A percentile compares a stretch with the other conserved stretches of the same genome.
Evolutionary conservation across 2,888 invertebrate genomes (phyloP).

Genomic region (Nephrotoma guestfalica): DNA sequence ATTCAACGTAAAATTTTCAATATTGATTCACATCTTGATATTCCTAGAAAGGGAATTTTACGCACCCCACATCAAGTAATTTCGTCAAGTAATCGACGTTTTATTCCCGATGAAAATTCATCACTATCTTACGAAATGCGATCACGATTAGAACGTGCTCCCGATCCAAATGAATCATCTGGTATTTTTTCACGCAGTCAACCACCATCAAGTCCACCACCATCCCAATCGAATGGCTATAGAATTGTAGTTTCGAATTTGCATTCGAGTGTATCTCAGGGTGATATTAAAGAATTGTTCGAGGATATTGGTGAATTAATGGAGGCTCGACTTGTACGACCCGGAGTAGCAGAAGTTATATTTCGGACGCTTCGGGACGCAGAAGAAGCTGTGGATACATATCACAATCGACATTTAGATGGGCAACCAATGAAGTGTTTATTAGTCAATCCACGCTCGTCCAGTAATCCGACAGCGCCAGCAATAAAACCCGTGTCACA

Average conservation of each 20-base stretch:
- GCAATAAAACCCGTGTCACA: slow-evolving; percentile 18
- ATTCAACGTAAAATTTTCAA: slow-evolving; percentile 21
- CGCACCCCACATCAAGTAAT: slow-evolving; percentile 5
- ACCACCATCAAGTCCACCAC: slow-evolving; percentile 15
- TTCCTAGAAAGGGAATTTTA: slow-evolving; percentile 17
- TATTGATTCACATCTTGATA: slow-evolving; percentile 18
- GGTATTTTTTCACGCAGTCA: slow-evolving; percentile 28
- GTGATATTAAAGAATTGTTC: slow-evolving; percentile 87
- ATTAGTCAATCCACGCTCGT: slow-evolving; percentile 59
- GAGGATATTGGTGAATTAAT: slow-evolving; percentile 81
- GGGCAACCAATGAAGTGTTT: slow-evolving; percentile 89
- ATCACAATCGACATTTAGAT: slow-evolving; percentile 85
- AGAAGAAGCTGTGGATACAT: slow-evolving; percentile 78
- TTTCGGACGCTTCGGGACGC: slow-evolving; percentile 77
- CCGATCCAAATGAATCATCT: slow-evolving; percentile 27
- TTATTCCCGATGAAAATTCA: slow-evolving; percentile 20
- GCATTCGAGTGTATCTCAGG: slow-evolving; percentile 70
- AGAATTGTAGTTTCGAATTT: slow-evolving; percentile 85
- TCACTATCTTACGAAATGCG: slow-evolving; percentile 30
- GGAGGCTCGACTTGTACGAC: slow-evolving; percentile 68
- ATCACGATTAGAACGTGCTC: slow-evolving; percentile 26
- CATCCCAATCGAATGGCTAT: slow-evolving; percentile 44
- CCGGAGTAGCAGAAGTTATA: slow-evolving; percentile 84
- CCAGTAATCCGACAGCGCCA: slow-evolving; percentile 39
- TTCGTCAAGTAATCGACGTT: slow-evolving; percentile 20